Conservation (phyloP, 2,113 vertebrate species). For the Aegotheles bennettii region DNA sequence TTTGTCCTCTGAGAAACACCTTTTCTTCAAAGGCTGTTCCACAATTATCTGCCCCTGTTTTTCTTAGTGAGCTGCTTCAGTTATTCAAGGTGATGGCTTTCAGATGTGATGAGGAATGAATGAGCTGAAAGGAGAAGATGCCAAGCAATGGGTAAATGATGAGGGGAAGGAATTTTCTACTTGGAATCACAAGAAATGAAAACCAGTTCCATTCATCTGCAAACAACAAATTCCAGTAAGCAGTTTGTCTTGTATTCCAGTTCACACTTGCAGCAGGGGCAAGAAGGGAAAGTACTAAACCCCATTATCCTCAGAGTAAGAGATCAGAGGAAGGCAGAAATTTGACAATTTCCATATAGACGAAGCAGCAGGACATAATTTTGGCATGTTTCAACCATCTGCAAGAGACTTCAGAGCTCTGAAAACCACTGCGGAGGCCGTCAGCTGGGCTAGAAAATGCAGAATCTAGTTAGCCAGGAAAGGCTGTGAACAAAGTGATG, state of each 20-base stretch:
- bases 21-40: background rate
- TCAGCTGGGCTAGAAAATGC: background rate
- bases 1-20: background rate
- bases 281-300: constrained; percentile 46
- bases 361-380: constrained; percentile 18
- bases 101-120: background rate
- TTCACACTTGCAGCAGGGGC: constrained; percentile 14
- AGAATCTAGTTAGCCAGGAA: background rate
- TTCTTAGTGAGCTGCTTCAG: background rate
- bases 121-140: constrained; percentile 10
- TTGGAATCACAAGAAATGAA: constrained; percentile 25
- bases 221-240: constrained; percentile 44
- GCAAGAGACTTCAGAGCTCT: constrained; percentile 1
- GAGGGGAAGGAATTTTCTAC: background rate
- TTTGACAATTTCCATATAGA: constrained; percentile 57
- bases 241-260: constrained; percentile 2
- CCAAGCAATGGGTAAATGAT: background rate
- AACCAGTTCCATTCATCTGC: constrained; percentile 26
- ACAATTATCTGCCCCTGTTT: background rate
- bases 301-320: constrained; percentile 31
- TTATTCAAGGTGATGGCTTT: background rate
- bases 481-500: background rate
- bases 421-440: background rate
- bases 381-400: background rate
- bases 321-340: constrained; percentile 53